These are phyloP conservation scores for Corapipo altera DNA, from an alignment of 2,113 vertebrate genomes.

Conservation along the genomic window DNA sequence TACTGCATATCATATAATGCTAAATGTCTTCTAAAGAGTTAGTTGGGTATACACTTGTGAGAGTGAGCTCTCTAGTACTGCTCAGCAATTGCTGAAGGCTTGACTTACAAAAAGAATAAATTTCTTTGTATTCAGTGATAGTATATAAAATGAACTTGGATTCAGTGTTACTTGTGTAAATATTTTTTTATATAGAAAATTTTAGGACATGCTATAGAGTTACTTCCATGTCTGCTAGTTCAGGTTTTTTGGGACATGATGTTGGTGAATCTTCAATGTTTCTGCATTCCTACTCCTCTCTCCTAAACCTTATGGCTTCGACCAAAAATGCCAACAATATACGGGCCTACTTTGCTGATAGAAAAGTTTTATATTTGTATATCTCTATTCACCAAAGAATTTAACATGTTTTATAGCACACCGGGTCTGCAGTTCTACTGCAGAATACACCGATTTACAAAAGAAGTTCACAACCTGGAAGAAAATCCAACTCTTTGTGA, in stretches of 20 bases:
- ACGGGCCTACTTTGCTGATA: neutral
- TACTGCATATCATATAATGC: neutral
- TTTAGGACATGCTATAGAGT: neutral
- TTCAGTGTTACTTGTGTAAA: neutral
- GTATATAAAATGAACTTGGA: neutral
- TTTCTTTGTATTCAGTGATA: neutral
- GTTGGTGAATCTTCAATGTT: neutral
- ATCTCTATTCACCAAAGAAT: neutral
- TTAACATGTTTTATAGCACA: neutral
- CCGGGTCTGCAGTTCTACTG: neutral
- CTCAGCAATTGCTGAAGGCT: neutral
- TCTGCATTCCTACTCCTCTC: accelerated
- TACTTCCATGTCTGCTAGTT: neutral
- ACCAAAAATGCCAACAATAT: neutral
- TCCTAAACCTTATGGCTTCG: neutral
- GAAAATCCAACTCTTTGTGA: neutral
- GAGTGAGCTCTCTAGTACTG: neutral
- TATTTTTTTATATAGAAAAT: neutral
- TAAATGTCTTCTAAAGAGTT: neutral
- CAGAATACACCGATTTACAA: neutral
- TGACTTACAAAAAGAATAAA: neutral
- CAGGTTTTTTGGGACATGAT: neutral
- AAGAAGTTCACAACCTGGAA: neutral
- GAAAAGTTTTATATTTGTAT: neutral
- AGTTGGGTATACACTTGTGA: neutral